A percentile compares a stretch with the other conserved stretches of the same genome.
Conservation (phyloP, 1,140 invertebrate genomes). For the Drosophila albomicans region DNA sequence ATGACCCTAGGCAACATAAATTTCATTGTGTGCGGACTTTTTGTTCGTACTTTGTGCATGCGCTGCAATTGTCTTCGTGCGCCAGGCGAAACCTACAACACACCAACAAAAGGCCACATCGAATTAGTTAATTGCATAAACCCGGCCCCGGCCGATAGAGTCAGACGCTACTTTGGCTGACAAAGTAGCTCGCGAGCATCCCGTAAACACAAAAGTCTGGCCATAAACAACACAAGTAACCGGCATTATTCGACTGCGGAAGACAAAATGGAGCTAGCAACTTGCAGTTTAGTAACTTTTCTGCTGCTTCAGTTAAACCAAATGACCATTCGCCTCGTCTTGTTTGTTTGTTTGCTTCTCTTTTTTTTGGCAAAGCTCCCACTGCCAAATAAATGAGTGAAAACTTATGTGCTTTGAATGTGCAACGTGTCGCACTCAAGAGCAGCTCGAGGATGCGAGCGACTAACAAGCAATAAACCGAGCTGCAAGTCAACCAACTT, state of each 20-base stretch:
- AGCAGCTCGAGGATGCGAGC: not conserved
- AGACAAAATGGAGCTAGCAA: not conserved
- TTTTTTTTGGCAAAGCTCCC: conserved; percentile 16
- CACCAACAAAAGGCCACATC: conserved; percentile 57
- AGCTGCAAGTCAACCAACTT: conserved; percentile 34
- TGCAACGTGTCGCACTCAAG: conserved; percentile 7
- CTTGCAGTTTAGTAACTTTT: conserved; percentile 47
- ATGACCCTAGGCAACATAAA: conserved; percentile 74
- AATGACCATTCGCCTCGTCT: conserved; percentile 53
- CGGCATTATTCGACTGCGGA: not conserved
- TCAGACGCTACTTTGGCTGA: conserved; percentile 47
- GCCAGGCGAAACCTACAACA: not conserved
- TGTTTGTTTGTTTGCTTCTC: conserved; percentile 58
- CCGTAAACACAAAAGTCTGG: conserved; percentile 34
- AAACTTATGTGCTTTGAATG: conserved; percentile 62
- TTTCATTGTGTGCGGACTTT: conserved; percentile 56
- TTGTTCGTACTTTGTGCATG: conserved; percentile 26
- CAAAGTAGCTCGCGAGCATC: conserved; percentile 47
- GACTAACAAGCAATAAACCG: not conserved
- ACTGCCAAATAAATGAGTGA: conserved; percentile 62
- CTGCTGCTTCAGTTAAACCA: conserved; percentile 46
- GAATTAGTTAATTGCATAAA: conserved; percentile 80
- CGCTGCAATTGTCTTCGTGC: conserved; percentile 22
- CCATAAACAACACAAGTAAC: conserved; percentile 51
- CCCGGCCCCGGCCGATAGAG: conserved; percentile 49